A percentile compares a stretch with the other conserved stretches of the same genome.
These are phyloP conservation scores for Sula dactylatra DNA, from an alignment of 2,113 vertebrate genomes.

Conservation along the genomic window DNA sequence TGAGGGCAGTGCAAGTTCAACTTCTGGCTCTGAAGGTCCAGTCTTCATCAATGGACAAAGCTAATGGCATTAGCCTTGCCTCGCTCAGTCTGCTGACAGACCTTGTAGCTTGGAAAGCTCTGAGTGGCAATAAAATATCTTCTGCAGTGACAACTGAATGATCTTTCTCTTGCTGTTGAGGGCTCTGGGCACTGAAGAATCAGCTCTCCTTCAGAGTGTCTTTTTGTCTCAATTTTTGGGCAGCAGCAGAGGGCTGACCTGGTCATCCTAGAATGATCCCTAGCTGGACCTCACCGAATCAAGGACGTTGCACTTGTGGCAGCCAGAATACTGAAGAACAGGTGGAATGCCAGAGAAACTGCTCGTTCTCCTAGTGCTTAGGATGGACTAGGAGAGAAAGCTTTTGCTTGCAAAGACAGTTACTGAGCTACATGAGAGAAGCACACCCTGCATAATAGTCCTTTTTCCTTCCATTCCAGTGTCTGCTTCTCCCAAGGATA, in stretches of 20 bases:
- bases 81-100: not conserved
- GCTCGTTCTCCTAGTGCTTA: not conserved
- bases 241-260: not conserved
- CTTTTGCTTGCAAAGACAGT: not conserved
- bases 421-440: not conserved
- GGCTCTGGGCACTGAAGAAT: not conserved
- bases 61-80: not conserved
- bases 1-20: not conserved
- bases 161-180: not conserved
- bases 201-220: not conserved
- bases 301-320: not conserved
- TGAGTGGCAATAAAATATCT: not conserved
- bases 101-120: not conserved
- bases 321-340: not conserved
- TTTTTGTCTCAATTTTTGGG: not conserved
- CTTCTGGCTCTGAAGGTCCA: not conserved
- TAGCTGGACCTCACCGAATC: not conserved
- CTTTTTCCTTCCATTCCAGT: not conserved
- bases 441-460: no score
- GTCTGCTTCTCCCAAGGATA: not conserved
- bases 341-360: not conserved
- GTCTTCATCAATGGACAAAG: not conserved
- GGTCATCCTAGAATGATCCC: not conserved
- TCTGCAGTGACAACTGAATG: not conserved
- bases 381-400: not conserved